Conservation (phyloP, 2,888 invertebrate species). For the Carterocephalus palaemon region DNA sequence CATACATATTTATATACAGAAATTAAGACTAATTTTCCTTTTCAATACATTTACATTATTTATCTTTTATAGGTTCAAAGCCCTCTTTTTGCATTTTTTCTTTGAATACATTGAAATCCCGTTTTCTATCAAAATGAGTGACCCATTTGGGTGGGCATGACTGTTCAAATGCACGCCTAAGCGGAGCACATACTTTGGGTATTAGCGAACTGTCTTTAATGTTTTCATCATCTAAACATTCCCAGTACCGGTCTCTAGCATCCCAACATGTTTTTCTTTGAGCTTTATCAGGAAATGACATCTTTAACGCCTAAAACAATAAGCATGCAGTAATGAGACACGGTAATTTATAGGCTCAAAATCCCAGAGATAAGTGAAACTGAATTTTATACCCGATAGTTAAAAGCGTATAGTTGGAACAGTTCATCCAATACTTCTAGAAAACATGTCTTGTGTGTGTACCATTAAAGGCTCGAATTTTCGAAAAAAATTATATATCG, state of each 20-base stretch:
- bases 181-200: slow-evolving; percentile 81
- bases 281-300: slow-evolving; percentile 90
- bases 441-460: too few relatives aligned
- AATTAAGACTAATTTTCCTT: slow-evolving; percentile 30
- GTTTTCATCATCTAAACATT: slow-evolving; percentile 87
- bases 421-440: too few relatives aligned
- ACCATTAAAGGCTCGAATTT: too few relatives aligned
- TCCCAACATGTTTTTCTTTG: slow-evolving; percentile 91
- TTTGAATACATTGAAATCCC: slow-evolving; percentile 92
- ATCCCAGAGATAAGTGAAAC: too few relatives aligned
- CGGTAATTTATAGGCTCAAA: too few relatives aligned
- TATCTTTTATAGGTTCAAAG: slow-evolving; percentile 86
- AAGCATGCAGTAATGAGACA: slow-evolving; percentile 30
- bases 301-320: slow-evolving; percentile 71
- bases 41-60: slow-evolving; percentile 40
- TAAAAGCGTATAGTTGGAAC: too few relatives aligned
- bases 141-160: slow-evolving; percentile 93
- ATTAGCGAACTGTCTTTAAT: slow-evolving; percentile 78
- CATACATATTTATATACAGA: slow-evolving; percentile 52
- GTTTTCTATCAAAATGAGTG: slow-evolving; percentile 94
- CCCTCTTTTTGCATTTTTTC: slow-evolving; percentile 91
- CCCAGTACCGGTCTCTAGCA: slow-evolving; percentile 92
- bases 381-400: too few relatives aligned
- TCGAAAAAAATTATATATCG: too few relatives aligned
- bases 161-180: slow-evolving; percentile 86